Percentiles rank a stretch among this genome's conserved stretches.
These are phyloP conservation scores for Amazona ochrocephala DNA, from an alignment of 2,797 vertebrate genomes.

Conservation along the genomic window DNA sequence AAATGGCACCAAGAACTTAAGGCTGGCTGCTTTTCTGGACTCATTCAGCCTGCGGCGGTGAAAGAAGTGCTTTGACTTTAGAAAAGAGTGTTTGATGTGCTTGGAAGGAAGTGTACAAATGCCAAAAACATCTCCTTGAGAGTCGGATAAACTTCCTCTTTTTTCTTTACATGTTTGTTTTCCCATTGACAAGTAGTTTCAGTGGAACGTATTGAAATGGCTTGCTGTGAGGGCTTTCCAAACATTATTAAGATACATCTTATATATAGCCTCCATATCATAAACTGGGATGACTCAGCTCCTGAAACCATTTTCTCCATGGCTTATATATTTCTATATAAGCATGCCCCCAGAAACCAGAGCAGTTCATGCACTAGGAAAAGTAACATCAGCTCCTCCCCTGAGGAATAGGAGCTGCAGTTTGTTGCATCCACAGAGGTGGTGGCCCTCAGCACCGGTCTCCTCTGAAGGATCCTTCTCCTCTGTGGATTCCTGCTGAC, in stretches of 20 bases:
- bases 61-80: conserved; percentile 9
- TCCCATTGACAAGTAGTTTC: neutral
- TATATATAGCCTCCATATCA: neutral
- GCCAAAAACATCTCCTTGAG: neutral
- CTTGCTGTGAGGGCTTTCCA: neutral
- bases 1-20: neutral
- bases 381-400: neutral
- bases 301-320: neutral
- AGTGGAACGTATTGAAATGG: neutral
- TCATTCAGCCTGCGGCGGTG: neutral
- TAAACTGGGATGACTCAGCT: neutral
- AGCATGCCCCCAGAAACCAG: neutral
- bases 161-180: neutral
- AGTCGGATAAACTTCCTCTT: neutral
- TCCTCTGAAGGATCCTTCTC: neutral
- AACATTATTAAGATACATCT: neutral
- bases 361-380: neutral
- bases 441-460: neutral
- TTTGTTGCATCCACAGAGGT: neutral
- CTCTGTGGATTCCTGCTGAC: neutral
- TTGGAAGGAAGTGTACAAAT: neutral
- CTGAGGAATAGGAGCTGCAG: neutral
- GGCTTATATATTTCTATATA: neutral
- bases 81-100: neutral
- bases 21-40: neutral